Conservation (phyloP, 2,797 vertebrate genomes). For the Apodemus agrarius region DNA sequence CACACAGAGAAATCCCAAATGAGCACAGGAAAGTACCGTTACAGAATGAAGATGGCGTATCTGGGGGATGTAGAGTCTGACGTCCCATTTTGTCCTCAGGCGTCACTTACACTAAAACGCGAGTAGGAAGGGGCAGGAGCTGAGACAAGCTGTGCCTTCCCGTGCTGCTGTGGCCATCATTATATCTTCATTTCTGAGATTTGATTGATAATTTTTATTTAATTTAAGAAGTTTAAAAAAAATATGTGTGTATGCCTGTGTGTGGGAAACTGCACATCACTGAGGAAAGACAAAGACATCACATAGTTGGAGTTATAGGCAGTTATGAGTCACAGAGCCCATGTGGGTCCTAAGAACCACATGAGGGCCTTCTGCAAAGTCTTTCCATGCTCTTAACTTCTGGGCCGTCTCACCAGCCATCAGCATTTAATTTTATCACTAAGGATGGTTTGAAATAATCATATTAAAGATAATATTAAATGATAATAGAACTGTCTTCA, state of each 20-base stretch:
- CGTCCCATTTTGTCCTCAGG: fast-evolving
- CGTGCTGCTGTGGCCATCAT: not conserved
- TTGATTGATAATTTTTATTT: not conserved
- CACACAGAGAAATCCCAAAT: not conserved
- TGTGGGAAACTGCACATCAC: not conserved
- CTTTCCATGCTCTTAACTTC: not conserved
- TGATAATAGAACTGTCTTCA: not conserved
- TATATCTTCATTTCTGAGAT: not conserved
- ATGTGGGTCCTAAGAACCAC: not conserved
- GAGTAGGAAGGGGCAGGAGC: not conserved
- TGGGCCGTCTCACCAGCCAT: too few relatives aligned
- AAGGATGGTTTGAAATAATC: not conserved
- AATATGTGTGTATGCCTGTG: not conserved
- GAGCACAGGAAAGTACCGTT: not conserved
- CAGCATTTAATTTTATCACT: not conserved
- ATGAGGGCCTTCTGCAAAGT: not conserved
- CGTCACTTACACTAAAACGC: not conserved
- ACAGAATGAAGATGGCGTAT: not conserved
- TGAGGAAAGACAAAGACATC: not conserved
- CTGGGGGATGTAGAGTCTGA: not conserved
- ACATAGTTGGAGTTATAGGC: not conserved
- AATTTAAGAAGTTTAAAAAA: not conserved
- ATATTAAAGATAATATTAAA: not conserved
- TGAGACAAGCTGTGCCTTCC: not conserved
- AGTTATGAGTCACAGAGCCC: not conserved